Conservation (phyloP, 37 sponge, comb jelly and placozoan genomes). For the Aphrocallistes beatrix region DNA sequence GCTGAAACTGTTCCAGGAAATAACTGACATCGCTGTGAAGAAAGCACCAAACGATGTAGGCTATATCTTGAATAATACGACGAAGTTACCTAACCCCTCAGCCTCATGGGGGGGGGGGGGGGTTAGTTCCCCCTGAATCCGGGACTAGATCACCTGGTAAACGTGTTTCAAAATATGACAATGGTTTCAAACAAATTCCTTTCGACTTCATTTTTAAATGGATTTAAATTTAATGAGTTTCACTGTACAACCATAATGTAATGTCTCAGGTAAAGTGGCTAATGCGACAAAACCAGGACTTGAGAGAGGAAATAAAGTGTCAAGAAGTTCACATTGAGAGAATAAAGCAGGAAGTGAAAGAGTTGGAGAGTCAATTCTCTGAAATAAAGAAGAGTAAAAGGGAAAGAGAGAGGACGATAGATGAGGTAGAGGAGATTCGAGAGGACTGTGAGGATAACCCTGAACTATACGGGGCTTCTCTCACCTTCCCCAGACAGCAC, state of each 20-base stretch:
- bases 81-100: too few relatives aligned
- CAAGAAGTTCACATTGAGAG: not conserved
- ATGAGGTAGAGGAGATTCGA: not conserved
- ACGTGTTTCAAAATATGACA: too few relatives aligned
- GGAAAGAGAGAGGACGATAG: not conserved
- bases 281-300: not conserved
- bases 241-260: too few relatives aligned
- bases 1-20: not conserved
- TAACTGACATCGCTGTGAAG: not conserved
- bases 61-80: too few relatives aligned
- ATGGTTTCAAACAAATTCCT: too few relatives aligned
- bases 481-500: not conserved
- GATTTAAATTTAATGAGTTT: too few relatives aligned
- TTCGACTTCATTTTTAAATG: too few relatives aligned
- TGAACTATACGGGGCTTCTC: not conserved
- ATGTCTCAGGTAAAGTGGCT: not conserved
- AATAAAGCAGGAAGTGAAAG: not conserved
- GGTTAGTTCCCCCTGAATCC: too few relatives aligned
- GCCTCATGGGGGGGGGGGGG: too few relatives aligned
- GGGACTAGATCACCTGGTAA: too few relatives aligned
- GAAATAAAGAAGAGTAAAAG: not conserved
- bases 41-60: not conserved
- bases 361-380: not conserved
- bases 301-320: not conserved
- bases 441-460: not conserved